These are phyloP conservation scores for Sicus ferrugineus DNA, from an alignment of 2,888 invertebrate genomes.

Conservation along the genomic window DNA sequence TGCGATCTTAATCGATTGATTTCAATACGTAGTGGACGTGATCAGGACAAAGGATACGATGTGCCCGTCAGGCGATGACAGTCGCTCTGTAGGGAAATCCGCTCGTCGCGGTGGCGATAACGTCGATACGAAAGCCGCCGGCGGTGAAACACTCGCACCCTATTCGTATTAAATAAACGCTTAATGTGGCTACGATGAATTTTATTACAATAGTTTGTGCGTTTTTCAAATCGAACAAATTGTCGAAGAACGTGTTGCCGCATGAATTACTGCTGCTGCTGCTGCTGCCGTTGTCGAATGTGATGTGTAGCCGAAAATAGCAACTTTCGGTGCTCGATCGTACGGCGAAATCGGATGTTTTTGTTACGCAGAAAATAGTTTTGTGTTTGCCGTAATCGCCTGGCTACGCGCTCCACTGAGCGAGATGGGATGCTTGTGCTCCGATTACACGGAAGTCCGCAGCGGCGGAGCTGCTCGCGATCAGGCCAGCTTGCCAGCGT, in stretches of 20 bases:
- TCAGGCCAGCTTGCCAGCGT: conserved; percentile 19
- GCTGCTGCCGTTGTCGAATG: background rate
- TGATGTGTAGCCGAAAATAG: background rate
- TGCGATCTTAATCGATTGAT: conserved; percentile 44
- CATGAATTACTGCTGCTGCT: conserved; percentile 14
- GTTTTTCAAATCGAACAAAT: background rate
- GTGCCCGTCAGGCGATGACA: background rate
- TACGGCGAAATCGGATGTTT: conserved; percentile 22
- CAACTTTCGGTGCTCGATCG: background rate
- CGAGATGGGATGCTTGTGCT: conserved; percentile 42
- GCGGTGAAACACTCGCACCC: background rate
- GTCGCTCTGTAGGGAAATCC: too few relatives aligned
- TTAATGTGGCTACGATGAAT: background rate
- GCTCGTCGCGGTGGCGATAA: too few relatives aligned
- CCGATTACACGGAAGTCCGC: conserved; percentile 46
- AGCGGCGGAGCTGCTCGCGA: background rate
- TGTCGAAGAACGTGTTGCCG: conserved; percentile 14
- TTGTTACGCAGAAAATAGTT: conserved; percentile 21
- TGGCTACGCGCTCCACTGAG: conserved; percentile 40
- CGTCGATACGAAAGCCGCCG: background rate
- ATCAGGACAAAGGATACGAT: conserved; percentile 43
- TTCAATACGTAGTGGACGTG: conserved; percentile 47
- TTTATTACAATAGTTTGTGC: background rate
- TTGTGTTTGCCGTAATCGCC: background rate
- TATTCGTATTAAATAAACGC: background rate